These are phyloP conservation scores for Eristalis arbustorum DNA, from an alignment of 2,888 invertebrate genomes.

Conservation along the genomic window DNA sequence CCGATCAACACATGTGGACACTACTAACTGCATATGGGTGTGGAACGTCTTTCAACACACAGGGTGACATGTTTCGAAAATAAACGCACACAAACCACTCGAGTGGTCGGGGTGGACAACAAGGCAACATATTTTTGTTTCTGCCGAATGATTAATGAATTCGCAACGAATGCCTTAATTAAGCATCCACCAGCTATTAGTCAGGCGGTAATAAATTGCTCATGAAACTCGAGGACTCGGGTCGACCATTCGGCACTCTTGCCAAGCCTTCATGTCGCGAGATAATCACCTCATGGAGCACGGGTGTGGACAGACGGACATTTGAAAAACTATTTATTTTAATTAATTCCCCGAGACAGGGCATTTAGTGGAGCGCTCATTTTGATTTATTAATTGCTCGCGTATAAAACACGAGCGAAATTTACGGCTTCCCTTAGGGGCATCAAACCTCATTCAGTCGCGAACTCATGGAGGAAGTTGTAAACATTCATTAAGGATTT, in stretches of 20 bases:
- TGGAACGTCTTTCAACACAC: neutral
- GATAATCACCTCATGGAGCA: neutral
- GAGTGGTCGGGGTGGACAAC: neutral
- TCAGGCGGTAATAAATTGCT: constrained; percentile 29
- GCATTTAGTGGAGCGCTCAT: neutral
- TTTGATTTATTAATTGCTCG: neutral
- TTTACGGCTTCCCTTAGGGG: neutral
- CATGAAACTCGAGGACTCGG: neutral
- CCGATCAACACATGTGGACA: neutral
- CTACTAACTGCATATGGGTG: neutral
- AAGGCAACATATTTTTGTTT: neutral
- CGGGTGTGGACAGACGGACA: neutral
- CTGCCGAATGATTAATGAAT: constrained; percentile 38
- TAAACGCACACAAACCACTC: neutral
- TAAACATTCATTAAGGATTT: neutral
- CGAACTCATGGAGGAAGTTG: neutral
- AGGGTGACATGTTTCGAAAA: constrained; percentile 23
- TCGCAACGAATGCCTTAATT: constrained; percentile 21
- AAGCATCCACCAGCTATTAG: constrained; percentile 35
- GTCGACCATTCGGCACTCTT: neutral
- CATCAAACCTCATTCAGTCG: neutral
- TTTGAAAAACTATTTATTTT: constrained; percentile 5
- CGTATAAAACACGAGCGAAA: neutral
- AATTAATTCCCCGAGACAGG: neutral
- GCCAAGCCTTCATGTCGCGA: neutral